These are phyloP conservation scores for Catonia carolina DNA, from an alignment of 2,888 invertebrate species.

Conservation along the genomic window DNA sequence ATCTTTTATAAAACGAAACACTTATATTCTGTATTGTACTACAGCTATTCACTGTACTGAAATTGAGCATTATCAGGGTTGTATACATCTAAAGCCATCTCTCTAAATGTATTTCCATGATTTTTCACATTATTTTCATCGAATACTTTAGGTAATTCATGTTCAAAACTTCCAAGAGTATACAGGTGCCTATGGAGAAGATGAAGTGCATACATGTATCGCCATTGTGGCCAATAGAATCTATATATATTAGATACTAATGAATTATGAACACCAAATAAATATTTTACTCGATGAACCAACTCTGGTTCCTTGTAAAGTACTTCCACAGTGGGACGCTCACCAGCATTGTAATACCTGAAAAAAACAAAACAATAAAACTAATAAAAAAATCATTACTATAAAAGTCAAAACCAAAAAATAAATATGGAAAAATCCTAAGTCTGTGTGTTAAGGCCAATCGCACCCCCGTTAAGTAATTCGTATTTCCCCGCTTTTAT, in stretches of 20 bases:
- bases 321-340: conserved; percentile 40
- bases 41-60: no score
- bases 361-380: no score
- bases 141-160: conserved; percentile 21
- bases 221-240: conserved; percentile 37
- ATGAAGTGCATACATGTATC: conserved; percentile 39
- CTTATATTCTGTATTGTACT: no score
- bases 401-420: no score
- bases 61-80: background rate
- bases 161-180: conserved; percentile 4
- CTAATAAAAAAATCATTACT: no score
- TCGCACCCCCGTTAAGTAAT: no score
- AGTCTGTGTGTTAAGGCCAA: no score
- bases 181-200: conserved; percentile 39
- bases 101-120: conserved; percentile 15
- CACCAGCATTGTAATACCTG: conserved; percentile 43
- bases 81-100: conserved; percentile 22
- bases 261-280: conserved; percentile 40
- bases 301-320: conserved; percentile 38
- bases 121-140: conserved; percentile 15
- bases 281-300: conserved; percentile 39
- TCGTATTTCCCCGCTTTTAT: no score
- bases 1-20: no score
- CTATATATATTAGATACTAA: conserved; percentile 34
- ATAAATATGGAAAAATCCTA: no score